Evolutionary conservation across 1,140 invertebrate species (phyloP).

Genomic region (Rhizoglyphus robini): DNA sequence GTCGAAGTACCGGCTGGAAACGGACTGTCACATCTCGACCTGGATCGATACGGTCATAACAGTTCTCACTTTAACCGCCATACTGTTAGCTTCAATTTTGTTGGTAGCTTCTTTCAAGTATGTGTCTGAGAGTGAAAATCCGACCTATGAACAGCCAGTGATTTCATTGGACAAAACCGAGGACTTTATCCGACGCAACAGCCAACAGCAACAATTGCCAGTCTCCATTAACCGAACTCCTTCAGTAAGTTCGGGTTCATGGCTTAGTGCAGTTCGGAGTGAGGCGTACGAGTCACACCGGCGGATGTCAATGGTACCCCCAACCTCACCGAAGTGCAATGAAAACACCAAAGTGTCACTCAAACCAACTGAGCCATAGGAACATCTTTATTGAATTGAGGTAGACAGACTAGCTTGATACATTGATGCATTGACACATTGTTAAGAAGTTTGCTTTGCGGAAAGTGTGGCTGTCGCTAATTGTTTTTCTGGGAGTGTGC

Average conservation of each 20-base stretch:
- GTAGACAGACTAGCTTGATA: too few species aligned
- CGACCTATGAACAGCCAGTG: neutral
- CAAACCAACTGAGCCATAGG: neutral
- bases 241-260: neutral
- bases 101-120: neutral
- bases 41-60: constrained; percentile 14
- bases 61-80: neutral
- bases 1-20: neutral
- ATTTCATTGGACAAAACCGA: neutral
- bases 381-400: neutral
- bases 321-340: neutral
- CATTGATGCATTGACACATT: neutral
- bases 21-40: neutral
- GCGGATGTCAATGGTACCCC: neutral
- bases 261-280: constrained; percentile 4
- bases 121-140: neutral
- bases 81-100: neutral
- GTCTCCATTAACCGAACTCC: neutral
- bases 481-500: too few species aligned
- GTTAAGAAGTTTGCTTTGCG: neutral
- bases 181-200: constrained; percentile 14
- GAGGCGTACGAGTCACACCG: constrained; percentile 1
- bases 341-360: neutral
- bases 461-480: neutral
- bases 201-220: neutral